Base-by-base conservation (phyloP, 2,888 invertebrate species). In the Eurytoma adleriae region DNA sequence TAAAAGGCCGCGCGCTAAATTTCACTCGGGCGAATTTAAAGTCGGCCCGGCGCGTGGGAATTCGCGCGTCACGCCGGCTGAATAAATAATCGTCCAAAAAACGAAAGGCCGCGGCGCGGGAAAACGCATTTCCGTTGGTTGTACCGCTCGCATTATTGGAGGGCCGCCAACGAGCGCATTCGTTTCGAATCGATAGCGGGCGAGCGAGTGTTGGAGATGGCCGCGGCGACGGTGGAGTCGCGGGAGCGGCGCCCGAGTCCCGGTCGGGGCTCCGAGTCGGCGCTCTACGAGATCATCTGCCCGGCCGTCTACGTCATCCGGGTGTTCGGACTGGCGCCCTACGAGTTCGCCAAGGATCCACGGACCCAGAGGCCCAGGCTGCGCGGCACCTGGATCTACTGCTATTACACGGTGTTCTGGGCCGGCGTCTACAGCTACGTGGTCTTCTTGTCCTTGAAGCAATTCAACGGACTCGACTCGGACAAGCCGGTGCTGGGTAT, bases 301-400 rank as follows among this genome's bases (percentile, higher is more conserved):
- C 89, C 90, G 1, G 30, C 86, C 18, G 78, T 89, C 64, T 88
- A 86, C 70, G 68, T 86, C 3, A 72, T 86, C 10, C 85, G 87
- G 77, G 4, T 88, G 24, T 88, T 90, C 69, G 90, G 90, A 12
- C 80, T 88, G n/a, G 88, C 88, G 2, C 90, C 90, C 12, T 90
- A 90, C 80, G 82, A 85, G 20, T 87, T 87, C 71, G 18, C 48
- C 52, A 50, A 24, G 18, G n/a, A 24, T 16, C 30, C 30, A 16
- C n/a, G 18, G 12, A 48, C 52, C 56, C 56, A 57, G 24, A 3
- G 62, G 24, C 50, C 64, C 14, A 82, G 83, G 12, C 82, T 89
- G 3, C 83, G 84, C 0, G 84, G 88, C 0, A 89, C 88, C 1
- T 80, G 70, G 24, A 2, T 70, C 27, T 83, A 82, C 57, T 78